phyloP scores from a whole-genome alignment of 2,888 invertebrate genomes.

The Muscina levida region DNA sequence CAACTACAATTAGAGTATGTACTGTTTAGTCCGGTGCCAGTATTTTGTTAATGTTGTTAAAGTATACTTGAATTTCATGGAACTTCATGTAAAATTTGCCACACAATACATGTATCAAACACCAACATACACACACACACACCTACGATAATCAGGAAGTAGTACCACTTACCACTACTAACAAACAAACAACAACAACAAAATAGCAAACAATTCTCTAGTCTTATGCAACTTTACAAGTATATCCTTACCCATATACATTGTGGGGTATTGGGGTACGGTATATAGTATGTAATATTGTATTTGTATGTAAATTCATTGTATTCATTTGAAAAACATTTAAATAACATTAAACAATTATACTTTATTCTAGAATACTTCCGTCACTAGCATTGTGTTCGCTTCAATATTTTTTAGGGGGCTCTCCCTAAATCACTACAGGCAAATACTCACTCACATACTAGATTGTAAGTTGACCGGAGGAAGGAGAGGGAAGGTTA shows the following conservation, averaged over 20 bases:
- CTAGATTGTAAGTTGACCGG: not conserved
- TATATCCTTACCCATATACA: no score
- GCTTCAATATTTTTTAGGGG: no score
- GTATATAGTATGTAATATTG: no score
- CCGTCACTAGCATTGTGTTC: no score
- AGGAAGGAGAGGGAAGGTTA: not conserved
- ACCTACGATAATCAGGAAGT: not conserved
- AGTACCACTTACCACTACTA: no score
- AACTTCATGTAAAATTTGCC: conserved; percentile 38
- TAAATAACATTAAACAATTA: conserved; percentile 58
- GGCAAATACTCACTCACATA: not conserved
- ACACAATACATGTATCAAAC: conserved; percentile 30
- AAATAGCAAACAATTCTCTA: not conserved
- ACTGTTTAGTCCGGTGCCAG: conserved; percentile 30
- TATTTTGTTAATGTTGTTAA: conserved; percentile 25
- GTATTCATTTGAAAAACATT: conserved; percentile 54
- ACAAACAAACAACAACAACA: not conserved
- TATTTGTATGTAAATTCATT: conserved; percentile 21
- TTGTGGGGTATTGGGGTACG: no score
- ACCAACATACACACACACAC: conserved; percentile 8
- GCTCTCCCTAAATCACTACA: not conserved
- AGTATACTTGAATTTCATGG: conserved; percentile 42
- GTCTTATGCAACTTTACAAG: not conserved
- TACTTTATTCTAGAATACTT: conserved; percentile 38
- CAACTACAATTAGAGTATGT: not conserved